Evolutionary conservation across 1,140 invertebrate genomes (phyloP), one percentile per base, ranked within the genome.

Genomic region (Lepidostoma basale): DNA sequence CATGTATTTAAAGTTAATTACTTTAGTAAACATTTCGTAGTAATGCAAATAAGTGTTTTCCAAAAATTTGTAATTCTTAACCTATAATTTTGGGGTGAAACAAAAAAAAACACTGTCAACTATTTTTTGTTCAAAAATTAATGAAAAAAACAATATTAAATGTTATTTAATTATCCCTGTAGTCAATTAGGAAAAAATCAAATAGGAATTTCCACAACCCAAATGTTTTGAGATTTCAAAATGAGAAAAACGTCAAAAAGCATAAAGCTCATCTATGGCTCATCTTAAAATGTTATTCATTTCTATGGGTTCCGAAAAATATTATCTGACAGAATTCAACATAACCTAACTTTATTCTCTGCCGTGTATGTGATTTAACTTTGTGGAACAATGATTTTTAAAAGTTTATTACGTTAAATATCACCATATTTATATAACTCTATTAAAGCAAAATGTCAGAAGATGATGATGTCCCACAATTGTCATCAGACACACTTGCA

Each of bases 401-500:
- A n/a, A n/a, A n/a, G n/a, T n/a, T n/a, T n/a, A n/a, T n/a, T n/a
- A n/a, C n/a, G n/a, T n/a, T n/a, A n/a, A n/a, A n/a, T n/a, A n/a
- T n/a, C n/a, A n/a, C n/a, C n/a, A n/a, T n/a, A n/a, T n/a, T n/a
- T n/a, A n/a, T n/a, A n/a, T n/a, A n/a, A n/a, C n/a, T n/a, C n/a
- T n/a, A n/a, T n/a, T n/a, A n/a, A 33, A 33, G 12, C 30, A 12
- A 5, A 3, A 59, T 59, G 56, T 59, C 60, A n/a, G 79, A 81
- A 14, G 87, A 88, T 71, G 90, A 92, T 68, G 90, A 94, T 72
- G 75, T 85, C 0, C 85, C 88, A 2, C 77, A 83, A 68, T 80
- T 96, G 10, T 91, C 91, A 10, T 82, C 87, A 1, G 87, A 89
- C 71, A 90, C 94, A 5, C 83, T 95, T 69, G 85, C 85, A 58